phyloP scores from a whole-genome alignment of 92 coral and sea anemone genomes.

The Galaxea fascicularis region DNA sequence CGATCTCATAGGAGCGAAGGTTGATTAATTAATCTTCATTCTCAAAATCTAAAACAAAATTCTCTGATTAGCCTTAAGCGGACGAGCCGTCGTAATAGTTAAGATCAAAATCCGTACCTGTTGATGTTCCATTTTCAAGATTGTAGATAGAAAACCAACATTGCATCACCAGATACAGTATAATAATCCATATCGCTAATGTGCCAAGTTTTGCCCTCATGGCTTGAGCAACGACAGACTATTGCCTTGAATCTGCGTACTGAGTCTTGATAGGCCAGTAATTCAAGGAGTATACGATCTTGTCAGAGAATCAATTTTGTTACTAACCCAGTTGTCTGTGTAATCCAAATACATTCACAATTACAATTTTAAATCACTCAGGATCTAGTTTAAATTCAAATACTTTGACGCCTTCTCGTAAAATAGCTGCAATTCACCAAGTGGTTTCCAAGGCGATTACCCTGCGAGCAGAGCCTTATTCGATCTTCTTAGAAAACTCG shows the following conservation, averaged over 20 bases:
- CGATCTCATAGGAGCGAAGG: too few relatives aligned
- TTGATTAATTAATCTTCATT: too few relatives aligned
- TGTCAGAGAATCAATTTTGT: not conserved
- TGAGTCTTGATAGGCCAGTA: not conserved
- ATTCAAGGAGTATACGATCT: too few relatives aligned
- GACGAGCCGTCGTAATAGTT: too few relatives aligned
- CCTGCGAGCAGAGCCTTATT: not conserved
- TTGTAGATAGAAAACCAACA: slow-evolving; percentile 22
- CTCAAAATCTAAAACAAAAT: too few relatives aligned
- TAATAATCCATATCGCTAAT: slow-evolving; percentile 13
- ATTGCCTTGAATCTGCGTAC: not conserved
- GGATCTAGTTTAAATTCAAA: not conserved
- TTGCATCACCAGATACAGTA: slow-evolving; percentile 6
- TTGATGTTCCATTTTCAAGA: not conserved
- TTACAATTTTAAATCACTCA: not conserved
- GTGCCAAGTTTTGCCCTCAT: not conserved
- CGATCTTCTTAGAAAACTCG: too few relatives aligned
- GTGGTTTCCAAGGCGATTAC: not conserved
- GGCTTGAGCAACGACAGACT: not conserved
- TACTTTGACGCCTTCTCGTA: not conserved
- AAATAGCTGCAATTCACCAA: not conserved
- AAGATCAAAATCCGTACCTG: slow-evolving; percentile 1
- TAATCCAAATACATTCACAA: not conserved
- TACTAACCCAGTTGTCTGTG: not conserved
- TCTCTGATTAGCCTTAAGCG: too few relatives aligned